Conservation (phyloP, 2,797 vertebrate genomes). For the Anguilla megastoma region DNA sequence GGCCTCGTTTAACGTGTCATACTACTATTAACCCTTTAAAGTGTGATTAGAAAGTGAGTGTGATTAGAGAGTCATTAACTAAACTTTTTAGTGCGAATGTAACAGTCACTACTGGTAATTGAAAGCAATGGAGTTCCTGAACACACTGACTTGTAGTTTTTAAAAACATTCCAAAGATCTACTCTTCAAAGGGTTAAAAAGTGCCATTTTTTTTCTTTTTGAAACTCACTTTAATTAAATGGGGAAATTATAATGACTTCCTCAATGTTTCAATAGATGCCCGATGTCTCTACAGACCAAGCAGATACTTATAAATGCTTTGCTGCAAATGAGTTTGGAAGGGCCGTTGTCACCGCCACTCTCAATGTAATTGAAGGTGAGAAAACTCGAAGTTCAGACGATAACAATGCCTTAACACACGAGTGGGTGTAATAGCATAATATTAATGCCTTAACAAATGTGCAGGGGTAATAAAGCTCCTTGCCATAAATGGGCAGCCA, state of each 20-base stretch:
- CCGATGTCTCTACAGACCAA: slow-evolving; percentile 71
- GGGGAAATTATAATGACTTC: slow-evolving; percentile 3
- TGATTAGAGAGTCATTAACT: neutral
- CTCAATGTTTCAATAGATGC: slow-evolving; percentile 70
- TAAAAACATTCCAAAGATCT: neutral
- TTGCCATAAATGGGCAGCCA: neutral
- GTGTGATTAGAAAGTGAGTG: neutral
- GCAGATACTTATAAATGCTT: slow-evolving; percentile 80
- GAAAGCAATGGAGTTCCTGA: neutral
- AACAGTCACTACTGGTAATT: neutral
- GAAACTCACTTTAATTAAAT: neutral
- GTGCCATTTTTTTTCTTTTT: neutral
- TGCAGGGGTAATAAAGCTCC: neutral
- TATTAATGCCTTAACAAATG: neutral
- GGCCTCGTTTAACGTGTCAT: neutral
- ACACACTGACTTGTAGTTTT: too few species aligned
- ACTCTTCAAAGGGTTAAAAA: neutral
- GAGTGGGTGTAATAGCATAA: neutral
- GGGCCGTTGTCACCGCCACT: slow-evolving; percentile 74
- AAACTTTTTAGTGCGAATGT: neutral
- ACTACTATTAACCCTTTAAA: neutral
- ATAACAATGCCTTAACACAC: neutral
- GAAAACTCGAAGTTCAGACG: neutral
- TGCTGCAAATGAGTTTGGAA: slow-evolving; percentile 79
- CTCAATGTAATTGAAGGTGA: slow-evolving; percentile 83